Evolutionary conservation across 2,888 invertebrate genomes (phyloP), one percentile per base, ranked within the genome.

Genomic region (Bruchidius siliquastri): DNA sequence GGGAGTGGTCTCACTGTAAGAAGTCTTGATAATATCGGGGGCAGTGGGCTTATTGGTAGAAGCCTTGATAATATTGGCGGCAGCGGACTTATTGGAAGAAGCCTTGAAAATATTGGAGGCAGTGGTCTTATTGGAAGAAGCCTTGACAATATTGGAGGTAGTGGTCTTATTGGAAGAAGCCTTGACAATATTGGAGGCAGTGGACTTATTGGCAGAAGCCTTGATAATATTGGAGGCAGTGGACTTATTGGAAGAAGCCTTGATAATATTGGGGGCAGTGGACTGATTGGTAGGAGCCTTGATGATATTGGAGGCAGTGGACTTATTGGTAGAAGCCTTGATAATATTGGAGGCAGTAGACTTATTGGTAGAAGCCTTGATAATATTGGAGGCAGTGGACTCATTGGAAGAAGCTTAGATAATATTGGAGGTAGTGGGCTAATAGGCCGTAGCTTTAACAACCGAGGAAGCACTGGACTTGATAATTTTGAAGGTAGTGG

Each of bases 321-420:
- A 22, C 70, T 74, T 0, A 69, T 69, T 26, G 74, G 72, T 0
- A 71, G 72, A 20, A 32, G 72, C 21, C 22, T 72, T 3, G 72
- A 72, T 20, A 70, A 70, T 13, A 69, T 72, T 4, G 74, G 69
- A 22, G 69, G 70, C 10, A 70, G 72, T 8, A n/a, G 69, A 20
- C 21, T 74, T 2, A 71, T 74, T 21, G 74, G 74, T 0, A 71
- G 74, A 68, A 72, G 72, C 49, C 10, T 74, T 20, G 74, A 74
- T 21, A 49, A 21, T 10, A 72, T 72, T 22, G 74, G 72, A 30
- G 74, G 74, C 0, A 66, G 70, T 30, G 22, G 32, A 10, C 26
- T 74, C 4, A 72, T 72, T 69, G 72, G 72, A 0, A 22, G 74
- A 68, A 74, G 74, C 49, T 21, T 74, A 2, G 69, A 74, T 21